Conservation (phyloP, 1,140 invertebrate species). For the Drosophila arawakana region DNA sequence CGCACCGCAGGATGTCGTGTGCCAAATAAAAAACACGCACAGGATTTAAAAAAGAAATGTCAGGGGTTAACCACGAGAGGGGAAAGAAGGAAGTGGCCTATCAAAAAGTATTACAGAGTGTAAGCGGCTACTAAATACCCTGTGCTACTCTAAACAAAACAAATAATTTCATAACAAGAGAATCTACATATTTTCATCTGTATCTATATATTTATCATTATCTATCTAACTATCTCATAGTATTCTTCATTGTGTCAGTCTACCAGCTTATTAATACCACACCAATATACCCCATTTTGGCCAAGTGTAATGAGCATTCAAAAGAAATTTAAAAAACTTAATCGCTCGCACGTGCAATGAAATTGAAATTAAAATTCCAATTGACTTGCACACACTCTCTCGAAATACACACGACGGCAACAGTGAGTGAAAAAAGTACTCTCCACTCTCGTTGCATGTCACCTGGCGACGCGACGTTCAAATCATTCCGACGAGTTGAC, state of each 20-base stretch:
- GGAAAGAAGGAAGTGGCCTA: conserved; percentile 7
- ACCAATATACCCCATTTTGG: too few relatives aligned
- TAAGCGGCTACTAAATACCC: too few relatives aligned
- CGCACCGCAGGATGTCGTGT: conserved; percentile 62
- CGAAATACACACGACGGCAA: neutral
- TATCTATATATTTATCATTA: too few relatives aligned
- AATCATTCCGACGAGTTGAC: conserved; percentile 18
- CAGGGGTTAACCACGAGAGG: neutral
- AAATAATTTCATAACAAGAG: too few relatives aligned
- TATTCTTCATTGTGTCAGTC: too few relatives aligned
- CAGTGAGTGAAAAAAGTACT: conserved; percentile 31
- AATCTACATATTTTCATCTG: too few relatives aligned
- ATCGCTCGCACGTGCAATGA: conserved; percentile 66
- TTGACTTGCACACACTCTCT: conserved; percentile 12
- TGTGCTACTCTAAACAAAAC: too few relatives aligned
- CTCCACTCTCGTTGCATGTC: conserved; percentile 18
- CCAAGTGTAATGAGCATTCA: neutral
- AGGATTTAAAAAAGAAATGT: conserved; percentile 50
- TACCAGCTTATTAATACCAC: too few relatives aligned
- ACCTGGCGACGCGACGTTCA: conserved; percentile 22
- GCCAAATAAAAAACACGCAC: conserved; percentile 51
- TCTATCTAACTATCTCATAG: too few relatives aligned
- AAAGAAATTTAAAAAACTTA: conserved; percentile 54
- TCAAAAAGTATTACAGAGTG: conserved; percentile 18
- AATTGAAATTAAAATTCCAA: conserved; percentile 52